A percentile compares a stretch with the other conserved stretches of the same genome.
Evolutionary conservation across 2,888 invertebrate species (phyloP).

Genomic region (Melipona bicolor): DNA sequence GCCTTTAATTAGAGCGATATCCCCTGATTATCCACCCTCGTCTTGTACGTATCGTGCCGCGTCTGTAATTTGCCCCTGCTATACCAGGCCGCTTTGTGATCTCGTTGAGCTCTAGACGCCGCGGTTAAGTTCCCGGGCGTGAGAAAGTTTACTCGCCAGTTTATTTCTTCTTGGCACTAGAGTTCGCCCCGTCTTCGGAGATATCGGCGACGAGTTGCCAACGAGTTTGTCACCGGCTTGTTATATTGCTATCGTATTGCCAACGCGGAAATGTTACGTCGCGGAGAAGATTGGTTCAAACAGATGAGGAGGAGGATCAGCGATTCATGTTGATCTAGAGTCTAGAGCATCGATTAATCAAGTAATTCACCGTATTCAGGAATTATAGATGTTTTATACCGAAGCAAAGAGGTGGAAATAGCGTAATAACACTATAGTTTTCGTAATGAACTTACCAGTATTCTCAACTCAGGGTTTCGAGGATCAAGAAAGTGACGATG

Average conservation of each 20-base stretch:
- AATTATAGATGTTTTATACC: neutral
- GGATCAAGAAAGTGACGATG: too few species aligned
- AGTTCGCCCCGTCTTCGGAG: neutral
- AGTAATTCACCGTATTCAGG: neutral
- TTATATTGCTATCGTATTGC: neutral
- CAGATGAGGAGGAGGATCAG: neutral
- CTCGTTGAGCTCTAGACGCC: neutral
- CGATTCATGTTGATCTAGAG: neutral
- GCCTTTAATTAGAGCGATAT: constrained; percentile 51
- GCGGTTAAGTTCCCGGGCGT: neutral
- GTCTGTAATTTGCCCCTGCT: constrained; percentile 26
- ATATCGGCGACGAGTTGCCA: too few species aligned
- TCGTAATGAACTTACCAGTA: too few species aligned
- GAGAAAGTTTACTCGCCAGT: neutral
- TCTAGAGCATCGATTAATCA: neutral
- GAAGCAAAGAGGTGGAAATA: too few species aligned
- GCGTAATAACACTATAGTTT: too few species aligned
- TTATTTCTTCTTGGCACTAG: neutral
- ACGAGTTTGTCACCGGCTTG: neutral
- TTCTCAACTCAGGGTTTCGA: too few species aligned
- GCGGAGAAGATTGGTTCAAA: too few species aligned
- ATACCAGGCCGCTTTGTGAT: constrained; percentile 19
- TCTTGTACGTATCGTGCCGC: constrained; percentile 12
- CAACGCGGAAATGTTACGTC: too few species aligned
- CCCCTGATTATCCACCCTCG: constrained; percentile 40